Evolutionary conservation across 2,888 invertebrate genomes (phyloP).

Genomic region (Panzeria rudis): DNA sequence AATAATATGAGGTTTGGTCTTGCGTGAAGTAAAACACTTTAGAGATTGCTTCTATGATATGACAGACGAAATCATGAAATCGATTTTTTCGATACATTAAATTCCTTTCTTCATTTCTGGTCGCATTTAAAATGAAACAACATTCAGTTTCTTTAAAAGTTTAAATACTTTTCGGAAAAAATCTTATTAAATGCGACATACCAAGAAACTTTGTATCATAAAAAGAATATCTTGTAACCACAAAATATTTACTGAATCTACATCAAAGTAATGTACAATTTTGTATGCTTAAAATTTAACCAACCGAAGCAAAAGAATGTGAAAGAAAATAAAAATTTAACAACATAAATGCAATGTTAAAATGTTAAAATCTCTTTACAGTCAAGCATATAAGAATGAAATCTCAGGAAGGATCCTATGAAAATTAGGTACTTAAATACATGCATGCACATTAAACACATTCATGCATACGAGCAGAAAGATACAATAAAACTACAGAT

Average conservation of each 20-base stretch:
- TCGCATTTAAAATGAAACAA: no score
- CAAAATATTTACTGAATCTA: conserved; percentile 14
- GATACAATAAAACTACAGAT: not conserved
- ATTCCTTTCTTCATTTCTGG: no score
- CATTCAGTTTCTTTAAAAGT: no score
- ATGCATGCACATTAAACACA: not conserved
- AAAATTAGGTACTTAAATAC: not conserved
- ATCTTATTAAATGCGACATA: not conserved
- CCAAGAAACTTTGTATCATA: not conserved
- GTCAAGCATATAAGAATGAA: not conserved
- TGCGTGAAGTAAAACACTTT: no score
- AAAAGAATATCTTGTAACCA: conserved; percentile 2
- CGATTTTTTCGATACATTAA: no score
- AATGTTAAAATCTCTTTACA: conserved; percentile 11
- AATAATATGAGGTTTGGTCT: no score
- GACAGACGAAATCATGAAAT: no score
- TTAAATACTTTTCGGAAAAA: not conserved
- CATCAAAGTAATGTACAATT: not conserved
- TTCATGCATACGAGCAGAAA: not conserved
- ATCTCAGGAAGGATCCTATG: not conserved
- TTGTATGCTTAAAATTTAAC: not conserved
- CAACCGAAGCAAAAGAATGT: conserved; percentile 10
- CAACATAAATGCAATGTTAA: not conserved
- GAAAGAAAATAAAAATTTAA: not conserved
- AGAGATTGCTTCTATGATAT: no score